Evolutionary conservation across 2,888 invertebrate species (phyloP).

Genomic region (Allolobophora icterica): DNA sequence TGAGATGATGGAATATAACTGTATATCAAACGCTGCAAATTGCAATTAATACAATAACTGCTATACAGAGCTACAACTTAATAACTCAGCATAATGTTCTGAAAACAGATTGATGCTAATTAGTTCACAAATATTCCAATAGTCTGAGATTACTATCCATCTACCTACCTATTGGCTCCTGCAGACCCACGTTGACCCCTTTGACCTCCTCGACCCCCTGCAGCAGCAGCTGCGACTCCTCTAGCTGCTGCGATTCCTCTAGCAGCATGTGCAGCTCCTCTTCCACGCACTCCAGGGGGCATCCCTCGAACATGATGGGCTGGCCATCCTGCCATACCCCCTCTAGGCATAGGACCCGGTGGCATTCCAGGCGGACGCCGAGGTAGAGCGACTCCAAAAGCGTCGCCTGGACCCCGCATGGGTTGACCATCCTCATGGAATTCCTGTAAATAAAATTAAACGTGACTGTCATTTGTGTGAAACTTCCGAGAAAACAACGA

Average conservation of each 20-base stretch:
- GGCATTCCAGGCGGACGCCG: not conserved
- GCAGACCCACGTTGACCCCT: not conserved
- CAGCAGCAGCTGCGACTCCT: not conserved
- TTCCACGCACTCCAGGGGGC: not conserved
- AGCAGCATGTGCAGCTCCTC: not conserved
- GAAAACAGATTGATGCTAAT: not conserved
- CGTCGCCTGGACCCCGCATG: not conserved
- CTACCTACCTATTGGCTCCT: not conserved
- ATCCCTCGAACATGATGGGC: slow-evolving; percentile 6
- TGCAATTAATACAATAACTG: too few relatives aligned
- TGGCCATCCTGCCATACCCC: slow-evolving; percentile 8
- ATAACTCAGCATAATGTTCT: not conserved
- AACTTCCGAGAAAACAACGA: not conserved
- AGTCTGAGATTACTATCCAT: not conserved
- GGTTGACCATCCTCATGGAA: slow-evolving; percentile 1
- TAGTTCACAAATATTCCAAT: too few relatives aligned
- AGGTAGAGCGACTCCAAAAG: not conserved
- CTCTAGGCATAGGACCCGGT: not conserved
- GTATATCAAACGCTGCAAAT: not conserved
- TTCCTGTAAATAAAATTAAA: not conserved
- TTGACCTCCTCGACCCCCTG: not conserved
- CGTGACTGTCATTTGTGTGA: not conserved
- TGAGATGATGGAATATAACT: not conserved
- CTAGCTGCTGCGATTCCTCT: too few relatives aligned
- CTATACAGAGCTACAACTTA: not conserved